Percentiles rank a stretch among this genome's conserved stretches.
Conservation (phyloP, 2,888 invertebrate genomes). For the Drosophila pullipes region DNA sequence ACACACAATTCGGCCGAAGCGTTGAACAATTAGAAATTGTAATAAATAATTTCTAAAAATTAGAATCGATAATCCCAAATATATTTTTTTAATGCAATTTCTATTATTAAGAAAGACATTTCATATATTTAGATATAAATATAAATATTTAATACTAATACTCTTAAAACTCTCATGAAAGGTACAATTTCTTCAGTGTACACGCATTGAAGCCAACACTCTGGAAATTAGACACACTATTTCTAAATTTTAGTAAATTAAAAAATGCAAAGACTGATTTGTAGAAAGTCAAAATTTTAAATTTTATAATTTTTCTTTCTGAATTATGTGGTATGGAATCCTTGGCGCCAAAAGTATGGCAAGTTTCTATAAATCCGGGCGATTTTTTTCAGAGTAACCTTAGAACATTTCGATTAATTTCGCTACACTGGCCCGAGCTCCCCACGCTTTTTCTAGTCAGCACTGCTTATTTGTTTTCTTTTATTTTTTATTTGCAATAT, state of each 20-base stretch:
- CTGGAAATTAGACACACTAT: not conserved
- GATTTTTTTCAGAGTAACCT: not conserved
- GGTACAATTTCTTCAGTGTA: not conserved
- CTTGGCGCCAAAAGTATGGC: not conserved
- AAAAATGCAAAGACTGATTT: not conserved
- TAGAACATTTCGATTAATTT: not conserved
- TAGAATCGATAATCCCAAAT: not conserved
- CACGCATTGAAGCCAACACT: not conserved
- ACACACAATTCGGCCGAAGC: accelerated
- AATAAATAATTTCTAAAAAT: not conserved
- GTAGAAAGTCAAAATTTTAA: not conserved
- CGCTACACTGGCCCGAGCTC: not conserved
- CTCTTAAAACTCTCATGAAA: not conserved
- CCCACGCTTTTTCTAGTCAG: not conserved
- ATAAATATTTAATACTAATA: not conserved
- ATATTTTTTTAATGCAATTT: not conserved
- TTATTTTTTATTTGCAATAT: conserved; percentile 34
- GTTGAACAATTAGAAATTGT: not conserved
- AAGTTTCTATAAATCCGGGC: accelerated
- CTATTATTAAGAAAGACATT: accelerated
- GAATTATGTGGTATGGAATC: not conserved
- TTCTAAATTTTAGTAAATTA: too few species aligned
- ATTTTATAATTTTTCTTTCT: not conserved
- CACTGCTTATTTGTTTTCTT: conserved; percentile 9
- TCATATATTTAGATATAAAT: not conserved